Conservation (phyloP, 2,797 vertebrate genomes). For the Cichlasoma orientale region DNA sequence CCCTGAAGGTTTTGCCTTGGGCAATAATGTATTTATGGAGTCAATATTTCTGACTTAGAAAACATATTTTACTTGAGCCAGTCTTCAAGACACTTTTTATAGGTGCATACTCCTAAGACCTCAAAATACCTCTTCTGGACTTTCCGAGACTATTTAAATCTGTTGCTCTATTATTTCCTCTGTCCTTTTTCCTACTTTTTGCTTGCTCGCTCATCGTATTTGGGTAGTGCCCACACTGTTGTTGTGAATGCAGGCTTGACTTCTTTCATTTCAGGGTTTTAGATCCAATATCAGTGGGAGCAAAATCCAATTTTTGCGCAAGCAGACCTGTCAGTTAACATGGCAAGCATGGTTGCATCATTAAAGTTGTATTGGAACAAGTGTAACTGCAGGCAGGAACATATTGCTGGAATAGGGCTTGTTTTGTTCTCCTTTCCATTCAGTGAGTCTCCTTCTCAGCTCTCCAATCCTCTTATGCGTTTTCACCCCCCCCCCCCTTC, state of each 20-base stretch:
- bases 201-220: background rate
- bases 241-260: constrained; percentile 9
- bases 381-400: constrained; percentile 59
- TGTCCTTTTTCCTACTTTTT: background rate
- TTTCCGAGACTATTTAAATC: constrained; percentile 5
- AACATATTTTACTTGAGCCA: background rate
- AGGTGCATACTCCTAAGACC: background rate
- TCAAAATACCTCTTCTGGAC: background rate
- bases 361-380: constrained; percentile 64
- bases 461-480: constrained; percentile 23
- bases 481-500: constrained; percentile 26
- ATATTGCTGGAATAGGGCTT: constrained; percentile 43
- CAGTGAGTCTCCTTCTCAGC: constrained; percentile 37
- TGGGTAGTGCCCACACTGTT: constrained; percentile 2
- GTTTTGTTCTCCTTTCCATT: constrained; percentile 49
- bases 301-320: constrained; percentile 39
- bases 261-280: constrained; percentile 31
- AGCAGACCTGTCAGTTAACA: constrained; percentile 44
- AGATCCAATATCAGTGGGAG: constrained; percentile 20
- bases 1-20: constrained; percentile 32
- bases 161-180: background rate
- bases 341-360: constrained; percentile 46
- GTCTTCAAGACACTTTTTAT: background rate
- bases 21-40: constrained; percentile 26
- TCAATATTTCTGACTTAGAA: constrained; percentile 5